These are phyloP conservation scores for Drosophila auraria DNA, from an alignment of 1,140 invertebrate species.

Conservation along the genomic window DNA sequence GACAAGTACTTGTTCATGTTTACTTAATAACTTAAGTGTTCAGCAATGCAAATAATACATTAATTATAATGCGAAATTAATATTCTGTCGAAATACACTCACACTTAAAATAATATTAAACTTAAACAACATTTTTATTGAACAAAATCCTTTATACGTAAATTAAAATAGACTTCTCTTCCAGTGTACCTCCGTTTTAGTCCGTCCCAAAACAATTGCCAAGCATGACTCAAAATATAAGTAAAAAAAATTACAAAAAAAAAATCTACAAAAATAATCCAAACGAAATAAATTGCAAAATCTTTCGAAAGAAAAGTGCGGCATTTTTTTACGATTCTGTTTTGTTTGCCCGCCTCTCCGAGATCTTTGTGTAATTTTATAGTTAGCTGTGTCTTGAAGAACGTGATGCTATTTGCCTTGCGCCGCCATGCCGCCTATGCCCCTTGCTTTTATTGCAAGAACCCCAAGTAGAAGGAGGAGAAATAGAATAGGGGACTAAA, in stretches of 20 bases:
- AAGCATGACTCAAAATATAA: conserved; percentile 67
- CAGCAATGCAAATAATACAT: not conserved
- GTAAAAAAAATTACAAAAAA: conserved; percentile 11
- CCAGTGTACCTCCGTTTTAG: conserved; percentile 17
- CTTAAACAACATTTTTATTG: no score
- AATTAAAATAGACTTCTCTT: not conserved
- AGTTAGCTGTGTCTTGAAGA: conserved; percentile 52
- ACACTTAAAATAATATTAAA: not conserved
- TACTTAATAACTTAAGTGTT: not conserved
- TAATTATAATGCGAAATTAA: not conserved
- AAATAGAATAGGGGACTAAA: conserved; percentile 36
- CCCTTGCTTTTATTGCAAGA: conserved; percentile 49
- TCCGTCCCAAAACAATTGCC: conserved; percentile 62
- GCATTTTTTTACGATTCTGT: conserved; percentile 71
- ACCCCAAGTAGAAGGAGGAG: not conserved
- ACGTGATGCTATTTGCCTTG: conserved; percentile 67
- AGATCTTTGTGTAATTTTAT: conserved; percentile 63
- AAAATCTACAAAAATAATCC: conserved; percentile 31
- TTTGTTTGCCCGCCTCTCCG: conserved; percentile 45
- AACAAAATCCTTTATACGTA: not conserved
- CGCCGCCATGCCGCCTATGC: not conserved
- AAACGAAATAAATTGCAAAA: conserved; percentile 79
- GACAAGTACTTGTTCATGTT: not conserved
- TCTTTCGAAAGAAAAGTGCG: conserved; percentile 76
- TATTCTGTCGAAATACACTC: not conserved